phyloP scores from a whole-genome alignment of 2,888 invertebrate species.

The Deilephila porcellus region DNA sequence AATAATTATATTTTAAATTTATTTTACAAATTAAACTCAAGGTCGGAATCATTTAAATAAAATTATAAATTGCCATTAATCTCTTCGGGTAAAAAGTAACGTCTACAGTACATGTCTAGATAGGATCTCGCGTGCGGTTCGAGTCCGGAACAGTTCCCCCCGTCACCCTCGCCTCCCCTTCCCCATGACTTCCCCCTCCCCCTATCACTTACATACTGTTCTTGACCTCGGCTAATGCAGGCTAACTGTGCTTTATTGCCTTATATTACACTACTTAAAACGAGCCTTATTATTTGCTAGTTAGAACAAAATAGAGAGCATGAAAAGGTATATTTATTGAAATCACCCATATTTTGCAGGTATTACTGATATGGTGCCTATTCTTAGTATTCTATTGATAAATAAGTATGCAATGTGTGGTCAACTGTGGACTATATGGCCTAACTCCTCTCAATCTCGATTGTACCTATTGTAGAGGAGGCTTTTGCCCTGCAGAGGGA shows the following conservation, averaged over 20 bases:
- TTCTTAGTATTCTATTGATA: too few relatives aligned
- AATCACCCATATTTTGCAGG: too few relatives aligned
- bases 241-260: not conserved
- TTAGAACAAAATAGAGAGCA: not conserved
- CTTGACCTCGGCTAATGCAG: not conserved
- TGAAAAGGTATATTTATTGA: too few relatives aligned
- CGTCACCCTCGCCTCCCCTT: not conserved
- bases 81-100: not conserved
- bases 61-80: not conserved
- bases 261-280: not conserved
- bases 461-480: too few relatives aligned
- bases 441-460: too few relatives aligned
- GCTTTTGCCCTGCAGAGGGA: too few relatives aligned
- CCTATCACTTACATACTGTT: not conserved
- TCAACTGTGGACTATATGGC: too few relatives aligned
- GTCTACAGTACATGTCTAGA: not conserved
- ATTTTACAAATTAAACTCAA: not conserved
- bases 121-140: slow-evolving; percentile 19
- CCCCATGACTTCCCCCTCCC: not conserved
- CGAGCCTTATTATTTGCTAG: not conserved
- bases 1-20: not conserved
- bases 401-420: too few relatives aligned
- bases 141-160: not conserved
- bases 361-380: too few relatives aligned
- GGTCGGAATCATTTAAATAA: not conserved